Conservation (phyloP, 2,888 invertebrate species). For the Leptopilina myrica region DNA sequence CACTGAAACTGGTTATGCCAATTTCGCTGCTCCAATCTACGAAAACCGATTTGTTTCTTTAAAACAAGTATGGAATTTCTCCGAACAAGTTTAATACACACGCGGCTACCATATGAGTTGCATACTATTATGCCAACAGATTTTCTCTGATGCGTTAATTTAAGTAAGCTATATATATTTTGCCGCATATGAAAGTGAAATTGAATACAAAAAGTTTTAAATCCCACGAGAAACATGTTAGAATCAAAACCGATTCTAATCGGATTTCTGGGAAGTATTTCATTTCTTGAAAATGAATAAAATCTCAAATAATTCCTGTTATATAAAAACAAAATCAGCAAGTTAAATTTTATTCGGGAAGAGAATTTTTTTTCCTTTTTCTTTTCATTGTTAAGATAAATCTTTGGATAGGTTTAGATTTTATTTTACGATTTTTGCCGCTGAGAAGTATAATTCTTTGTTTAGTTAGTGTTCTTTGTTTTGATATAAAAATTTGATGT, state of each 20-base stretch:
- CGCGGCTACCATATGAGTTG: constrained; percentile 21
- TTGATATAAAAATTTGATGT: no score
- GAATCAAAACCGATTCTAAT: constrained; percentile 16
- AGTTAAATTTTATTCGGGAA: constrained; percentile 1
- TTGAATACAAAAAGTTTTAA: constrained; percentile 24
- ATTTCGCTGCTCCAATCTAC: constrained; percentile 21
- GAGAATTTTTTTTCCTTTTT: no score
- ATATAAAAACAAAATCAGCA: neutral
- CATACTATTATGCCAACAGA: constrained; percentile 23
- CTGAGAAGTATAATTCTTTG: no score
- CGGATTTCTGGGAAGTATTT: constrained; percentile 10
- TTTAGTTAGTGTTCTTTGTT: no score
- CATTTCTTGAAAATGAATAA: neutral
- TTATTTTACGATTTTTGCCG: no score
- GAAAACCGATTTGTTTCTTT: constrained; percentile 27
- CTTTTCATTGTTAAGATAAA: no score
- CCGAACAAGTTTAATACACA: neutral
- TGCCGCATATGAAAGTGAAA: constrained; percentile 19
- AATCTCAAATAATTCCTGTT: neutral
- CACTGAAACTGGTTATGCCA: constrained; percentile 37
- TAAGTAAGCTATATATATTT: constrained; percentile 27
- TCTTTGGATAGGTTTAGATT: no score
- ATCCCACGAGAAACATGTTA: constrained; percentile 13
- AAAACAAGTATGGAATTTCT: constrained; percentile 23
- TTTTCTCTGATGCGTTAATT: constrained; percentile 38